A percentile compares a stretch with the other conserved stretches of the same genome.
Evolutionary conservation across 2,113 vertebrate genomes (phyloP).

Genomic region (Pomatostomus ruficeps): DNA sequence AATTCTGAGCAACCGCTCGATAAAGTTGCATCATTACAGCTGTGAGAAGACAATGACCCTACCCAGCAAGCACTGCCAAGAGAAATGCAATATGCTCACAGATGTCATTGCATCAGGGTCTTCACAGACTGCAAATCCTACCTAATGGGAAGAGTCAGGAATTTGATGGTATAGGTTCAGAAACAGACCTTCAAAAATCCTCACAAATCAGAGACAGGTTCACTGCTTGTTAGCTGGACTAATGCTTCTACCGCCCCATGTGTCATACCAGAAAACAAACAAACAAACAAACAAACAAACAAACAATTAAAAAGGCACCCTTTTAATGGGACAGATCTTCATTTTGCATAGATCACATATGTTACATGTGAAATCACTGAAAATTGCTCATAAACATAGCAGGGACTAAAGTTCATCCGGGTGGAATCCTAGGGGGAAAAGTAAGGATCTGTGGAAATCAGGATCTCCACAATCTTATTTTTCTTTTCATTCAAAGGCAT

Average conservation of each 20-base stretch:
- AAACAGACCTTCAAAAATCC: not conserved
- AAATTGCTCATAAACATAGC: not conserved
- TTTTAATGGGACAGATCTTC: not conserved
- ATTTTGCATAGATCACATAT: not conserved
- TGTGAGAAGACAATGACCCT: not conserved
- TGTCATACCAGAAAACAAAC: not conserved
- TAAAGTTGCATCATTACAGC: not conserved
- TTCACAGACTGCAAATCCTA: not conserved
- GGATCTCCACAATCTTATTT: not conserved
- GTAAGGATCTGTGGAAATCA: not conserved
- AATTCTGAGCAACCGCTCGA: not conserved
- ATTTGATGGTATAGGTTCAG: not conserved
- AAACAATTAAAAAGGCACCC: not conserved
- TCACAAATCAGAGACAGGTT: not conserved
- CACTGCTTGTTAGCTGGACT: not conserved
- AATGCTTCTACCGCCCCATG: not conserved
- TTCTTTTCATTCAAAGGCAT: not conserved
- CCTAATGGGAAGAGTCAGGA: accelerated
- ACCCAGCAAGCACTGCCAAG: not conserved
- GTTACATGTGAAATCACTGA: not conserved
- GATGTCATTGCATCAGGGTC: no score
- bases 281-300: not conserved
- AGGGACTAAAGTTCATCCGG: not conserved
- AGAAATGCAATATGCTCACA: accelerated
- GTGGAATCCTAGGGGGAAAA: not conserved